Conservation (phyloP, 1,140 invertebrate species). For the Oryctes rhinoceros region DNA sequence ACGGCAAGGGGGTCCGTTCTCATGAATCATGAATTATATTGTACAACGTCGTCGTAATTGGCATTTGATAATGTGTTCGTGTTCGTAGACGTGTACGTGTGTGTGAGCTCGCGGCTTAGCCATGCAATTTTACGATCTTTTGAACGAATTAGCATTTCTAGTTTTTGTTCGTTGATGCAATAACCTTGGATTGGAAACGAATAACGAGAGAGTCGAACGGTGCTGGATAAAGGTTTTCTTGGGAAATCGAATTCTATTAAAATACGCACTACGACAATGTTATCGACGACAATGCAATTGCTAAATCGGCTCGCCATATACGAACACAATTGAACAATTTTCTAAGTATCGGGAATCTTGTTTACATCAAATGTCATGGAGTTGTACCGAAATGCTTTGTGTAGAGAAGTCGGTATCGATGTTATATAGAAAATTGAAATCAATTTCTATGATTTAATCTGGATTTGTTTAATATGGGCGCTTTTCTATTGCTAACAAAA, state of each 20-base stretch:
- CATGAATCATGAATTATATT: slow-evolving; percentile 34
- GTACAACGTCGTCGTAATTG: neutral
- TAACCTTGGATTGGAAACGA: slow-evolving; percentile 10
- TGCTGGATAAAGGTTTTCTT: slow-evolving; percentile 25
- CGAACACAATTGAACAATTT: neutral
- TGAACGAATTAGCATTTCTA: slow-evolving; percentile 30
- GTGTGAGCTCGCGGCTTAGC: neutral
- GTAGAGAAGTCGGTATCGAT: no score
- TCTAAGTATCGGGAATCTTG: neutral
- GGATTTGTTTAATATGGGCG: no score
- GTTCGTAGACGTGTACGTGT: neutral
- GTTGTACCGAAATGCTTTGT: neutral
- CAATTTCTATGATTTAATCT: no score
- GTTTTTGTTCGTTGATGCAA: slow-evolving; percentile 6
- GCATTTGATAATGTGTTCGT: slow-evolving; percentile 12
- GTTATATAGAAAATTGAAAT: no score
- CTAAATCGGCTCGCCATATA: neutral
- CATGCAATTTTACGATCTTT: slow-evolving; percentile 27
- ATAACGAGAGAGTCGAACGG: neutral
- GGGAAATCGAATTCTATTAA: slow-evolving; percentile 12
- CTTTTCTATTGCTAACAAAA: no score
- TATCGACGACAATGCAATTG: neutral
- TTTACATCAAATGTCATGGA: neutral
- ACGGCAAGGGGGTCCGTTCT: neutral
- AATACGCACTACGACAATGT: neutral